Evolutionary conservation across 2,797 vertebrate species (phyloP), one percentile per base, ranked within the genome.

Genomic region (Ctenosaura bakeri): DNA sequence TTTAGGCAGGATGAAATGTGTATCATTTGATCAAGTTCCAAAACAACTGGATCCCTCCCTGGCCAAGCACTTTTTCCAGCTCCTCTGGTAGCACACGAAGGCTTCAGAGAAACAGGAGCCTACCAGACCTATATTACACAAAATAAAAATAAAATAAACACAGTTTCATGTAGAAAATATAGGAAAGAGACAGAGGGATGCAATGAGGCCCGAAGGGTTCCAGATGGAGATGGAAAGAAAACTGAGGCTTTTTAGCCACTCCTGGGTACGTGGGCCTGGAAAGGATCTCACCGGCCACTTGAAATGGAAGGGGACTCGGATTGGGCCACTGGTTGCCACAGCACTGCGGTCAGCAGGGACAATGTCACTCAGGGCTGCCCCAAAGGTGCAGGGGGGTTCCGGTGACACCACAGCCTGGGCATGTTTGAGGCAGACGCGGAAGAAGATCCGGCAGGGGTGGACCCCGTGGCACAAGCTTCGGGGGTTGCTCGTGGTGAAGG

Each of bases 401-500:
- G 98, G 96, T 26, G 94, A 95, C 88, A 98, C 97, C 22, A 97
- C 95, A 0, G 97, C 96, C 92, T 98, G 97, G 0, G 97, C 97
- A 6, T 98, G 98, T 38, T 98, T 98, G 69, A 99, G 97, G 50
- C 98, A 99, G 83, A 98, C 97, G 24, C 98, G 97, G 96, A 99
- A 98, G 95, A 98, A 98, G 35, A 99, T 96, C 82, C 95, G 97
- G 77, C 98, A 99, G 77, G 97, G 96, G 2, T 64, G 91, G 85
- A 97, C 95, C 62, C 96, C 96, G 18, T 95, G 91, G 24, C 98
- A 97, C 5, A 96, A 69, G 46, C 88, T 88, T 69, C 93, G 78
- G 3, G 97, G 88, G 92, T 93, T 96, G 90, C 86, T 96, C 64
- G 94, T 62, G 76, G 94, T 56, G 87, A 98, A 98, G 76, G 98